Base-by-base conservation (phyloP, 2,797 vertebrate genomes). In the Phataginus tetradactyla region DNA sequence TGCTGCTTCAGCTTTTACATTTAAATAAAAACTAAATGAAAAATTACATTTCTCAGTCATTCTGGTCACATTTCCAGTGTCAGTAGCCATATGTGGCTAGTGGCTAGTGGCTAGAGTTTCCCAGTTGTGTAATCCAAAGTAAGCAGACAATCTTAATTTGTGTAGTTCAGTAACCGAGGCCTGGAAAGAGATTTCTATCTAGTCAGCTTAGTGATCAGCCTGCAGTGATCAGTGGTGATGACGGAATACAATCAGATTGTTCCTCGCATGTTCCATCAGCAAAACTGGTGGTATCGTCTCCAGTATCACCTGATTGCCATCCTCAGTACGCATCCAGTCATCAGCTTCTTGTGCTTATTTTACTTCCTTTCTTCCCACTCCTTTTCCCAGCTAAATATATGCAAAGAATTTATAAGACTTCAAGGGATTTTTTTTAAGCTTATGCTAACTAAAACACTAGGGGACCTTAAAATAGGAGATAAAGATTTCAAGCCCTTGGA, bases 11-110 rank as follows among this genome's bases (percentile, higher is more conserved):
- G 29, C 72, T 88, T 55, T 34, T 77, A 66, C 21, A 49, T 86
- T 81, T 71, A 89, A 91, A 64, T 85, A 37, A 39, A 91, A 72
- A 77, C 49, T 61, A 59, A 92, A 49, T 42, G 61, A 80, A 90
- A 91, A 63, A 55, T 57, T 80, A 9, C 39, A 42, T 75, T 81
- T 20, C 27, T 51, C 4, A 32, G 39, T 86, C 15, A 45, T 37
- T 59, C 10, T 59, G 57, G 18, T 45, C 32, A 91, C 68, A 59
- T 80, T 74, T 86, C 42, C 88, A 75, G 10, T 89, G 25, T 74
- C 72, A 90, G 49, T 80, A 81, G 68, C 53, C 13, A 25, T 17
- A n/a, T 45, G 27, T 85, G n/a, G 25, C 55, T 59, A 63, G n/a
- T 91, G 53, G 39, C 66, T 87, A 0, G 69, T 79, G n/a, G 68